A percentile compares a stretch with the other conserved stretches of the same genome.
phyloP scores from a whole-genome alignment of 2,888 invertebrate genomes.

The Drosophila pegasa region DNA sequence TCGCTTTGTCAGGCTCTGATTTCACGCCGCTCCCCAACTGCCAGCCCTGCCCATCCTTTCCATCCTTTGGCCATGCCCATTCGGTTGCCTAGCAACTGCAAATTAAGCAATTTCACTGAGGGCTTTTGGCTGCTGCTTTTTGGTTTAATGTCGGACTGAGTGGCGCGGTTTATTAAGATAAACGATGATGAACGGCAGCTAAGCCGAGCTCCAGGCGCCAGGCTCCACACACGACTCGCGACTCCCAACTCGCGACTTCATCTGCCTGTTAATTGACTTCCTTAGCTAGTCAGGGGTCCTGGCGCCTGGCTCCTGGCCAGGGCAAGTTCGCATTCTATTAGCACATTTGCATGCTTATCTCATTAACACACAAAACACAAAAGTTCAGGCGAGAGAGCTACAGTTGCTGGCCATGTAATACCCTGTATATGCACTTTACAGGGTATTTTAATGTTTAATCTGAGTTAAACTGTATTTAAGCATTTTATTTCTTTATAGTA shows the following conservation, averaged over 20 bases:
- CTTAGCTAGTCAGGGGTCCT: slow-evolving; percentile 22
- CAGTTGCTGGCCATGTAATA: slow-evolving; percentile 16
- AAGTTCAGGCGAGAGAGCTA: slow-evolving; percentile 46
- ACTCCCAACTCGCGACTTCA: slow-evolving; percentile 4
- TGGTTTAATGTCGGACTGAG: slow-evolving; percentile 76
- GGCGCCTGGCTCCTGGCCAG: slow-evolving; percentile 21
- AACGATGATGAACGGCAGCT: slow-evolving; percentile 77
- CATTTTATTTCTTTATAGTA: background rate
- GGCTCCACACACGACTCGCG: slow-evolving; percentile 4
- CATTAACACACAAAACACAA: slow-evolving; percentile 71
- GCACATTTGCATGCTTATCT: slow-evolving; percentile 77
- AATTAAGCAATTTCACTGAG: slow-evolving; percentile 75
- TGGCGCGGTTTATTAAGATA: slow-evolving; percentile 79
- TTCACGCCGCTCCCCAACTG: slow-evolving; percentile 17
- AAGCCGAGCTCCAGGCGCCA: slow-evolving; percentile 30
- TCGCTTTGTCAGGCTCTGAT: slow-evolving; percentile 64
- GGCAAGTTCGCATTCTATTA: slow-evolving; percentile 67
- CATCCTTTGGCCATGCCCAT: slow-evolving; percentile 7
- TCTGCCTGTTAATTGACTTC: slow-evolving; percentile 64
- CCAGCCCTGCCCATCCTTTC: background rate
- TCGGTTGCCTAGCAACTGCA: slow-evolving; percentile 65
- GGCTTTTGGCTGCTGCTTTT: slow-evolving; percentile 74
- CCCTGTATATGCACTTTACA: background rate
- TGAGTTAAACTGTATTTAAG: background rate
- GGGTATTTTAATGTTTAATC: background rate